Conservation (phyloP, 2,888 invertebrate species). For the Euplagia quadripunctaria region DNA sequence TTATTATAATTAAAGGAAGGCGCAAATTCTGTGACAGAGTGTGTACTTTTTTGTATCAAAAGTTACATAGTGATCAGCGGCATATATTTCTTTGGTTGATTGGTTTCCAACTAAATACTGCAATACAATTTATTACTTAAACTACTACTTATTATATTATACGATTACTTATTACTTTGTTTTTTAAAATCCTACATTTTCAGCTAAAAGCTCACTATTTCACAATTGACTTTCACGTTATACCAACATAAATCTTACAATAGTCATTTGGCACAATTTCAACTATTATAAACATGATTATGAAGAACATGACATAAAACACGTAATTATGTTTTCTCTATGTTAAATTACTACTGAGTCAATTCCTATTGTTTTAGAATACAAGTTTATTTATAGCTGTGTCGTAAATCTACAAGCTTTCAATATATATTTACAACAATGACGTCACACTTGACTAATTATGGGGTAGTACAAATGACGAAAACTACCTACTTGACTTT, state of each 20-base stretch:
- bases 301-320: conserved; percentile 12
- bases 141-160: no score
- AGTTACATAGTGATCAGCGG: no score
- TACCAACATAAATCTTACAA: background rate
- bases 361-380: background rate
- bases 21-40: no score
- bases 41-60: no score
- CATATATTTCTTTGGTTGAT: no score
- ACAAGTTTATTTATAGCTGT: background rate
- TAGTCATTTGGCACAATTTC: conserved; percentile 13
- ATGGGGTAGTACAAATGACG: background rate
- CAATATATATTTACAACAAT: background rate
- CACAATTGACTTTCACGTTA: conserved; percentile 3
- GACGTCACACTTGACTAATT: background rate
- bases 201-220: background rate
- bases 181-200: background rate
- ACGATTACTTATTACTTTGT: no score
- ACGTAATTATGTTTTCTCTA: background rate
- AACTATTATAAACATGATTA: conserved; percentile 16
- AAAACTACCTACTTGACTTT: background rate
- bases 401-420: background rate
- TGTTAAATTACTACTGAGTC: conserved; percentile 6
- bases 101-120: no score
- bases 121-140: no score
- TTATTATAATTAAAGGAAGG: no score